These are phyloP conservation scores for Aptenodytes patagonicus DNA, from an alignment of 2,113 vertebrate genomes.

Conservation along the genomic window DNA sequence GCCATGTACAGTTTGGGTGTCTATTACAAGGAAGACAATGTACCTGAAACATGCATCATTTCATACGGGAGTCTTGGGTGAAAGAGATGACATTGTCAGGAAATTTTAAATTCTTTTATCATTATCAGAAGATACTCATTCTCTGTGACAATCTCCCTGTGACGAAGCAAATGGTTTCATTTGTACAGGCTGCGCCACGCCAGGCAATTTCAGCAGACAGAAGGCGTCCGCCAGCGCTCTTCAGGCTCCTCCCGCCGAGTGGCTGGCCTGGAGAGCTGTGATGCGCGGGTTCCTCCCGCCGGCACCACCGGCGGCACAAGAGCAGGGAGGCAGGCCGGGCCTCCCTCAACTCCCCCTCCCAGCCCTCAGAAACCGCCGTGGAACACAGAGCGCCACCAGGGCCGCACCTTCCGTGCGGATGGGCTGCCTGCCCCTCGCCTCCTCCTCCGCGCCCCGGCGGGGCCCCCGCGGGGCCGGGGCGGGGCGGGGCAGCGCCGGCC, in stretches of 20 bases:
- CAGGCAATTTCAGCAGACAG: not conserved
- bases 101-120: not conserved
- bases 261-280: not conserved
- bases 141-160: not conserved
- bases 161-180: not conserved
- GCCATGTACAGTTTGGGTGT: not conserved
- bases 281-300: fast-evolving
- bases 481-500: not conserved
- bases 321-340: fast-evolving
- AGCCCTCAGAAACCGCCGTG: not conserved
- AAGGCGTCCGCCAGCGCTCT: not conserved
- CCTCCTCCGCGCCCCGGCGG: fast-evolving
- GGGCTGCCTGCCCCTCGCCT: fast-evolving
- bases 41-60: not conserved
- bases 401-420: fast-evolving
- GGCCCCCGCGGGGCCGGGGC: not conserved
- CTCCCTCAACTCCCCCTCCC: not conserved
- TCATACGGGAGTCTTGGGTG: not conserved
- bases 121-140: not conserved
- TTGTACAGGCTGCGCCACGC: not conserved
- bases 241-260: not conserved
- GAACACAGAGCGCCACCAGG: fast-evolving
- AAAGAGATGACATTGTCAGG: not conserved
- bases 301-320: not conserved
- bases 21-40: not conserved